Evolutionary conservation across 2,113 vertebrate species (phyloP).

Genomic region (Noturus placidus): DNA sequence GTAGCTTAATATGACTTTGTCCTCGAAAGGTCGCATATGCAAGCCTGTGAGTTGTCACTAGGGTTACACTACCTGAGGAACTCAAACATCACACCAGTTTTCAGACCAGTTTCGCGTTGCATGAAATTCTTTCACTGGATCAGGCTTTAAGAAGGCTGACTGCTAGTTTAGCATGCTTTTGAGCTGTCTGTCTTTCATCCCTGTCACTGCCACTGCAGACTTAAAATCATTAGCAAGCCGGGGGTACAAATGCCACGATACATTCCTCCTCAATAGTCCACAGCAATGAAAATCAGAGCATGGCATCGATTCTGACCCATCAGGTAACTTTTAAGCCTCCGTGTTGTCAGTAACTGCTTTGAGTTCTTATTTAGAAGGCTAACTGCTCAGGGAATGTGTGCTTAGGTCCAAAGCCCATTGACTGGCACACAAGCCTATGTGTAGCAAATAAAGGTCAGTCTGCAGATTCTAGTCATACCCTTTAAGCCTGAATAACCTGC

Average conservation of each 20-base stretch:
- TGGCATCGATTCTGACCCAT: conserved; percentile 42
- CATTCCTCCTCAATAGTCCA: conserved; percentile 23
- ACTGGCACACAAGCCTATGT: conserved; percentile 30
- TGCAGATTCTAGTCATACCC: conserved; percentile 30
- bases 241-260: not conserved
- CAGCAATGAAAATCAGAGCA: conserved; percentile 15
- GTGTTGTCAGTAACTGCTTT: conserved; percentile 39
- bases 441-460: conserved; percentile 45
- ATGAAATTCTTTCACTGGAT: not conserved
- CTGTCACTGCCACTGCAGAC: not conserved
- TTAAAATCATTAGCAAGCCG: not conserved
- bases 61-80: not conserved
- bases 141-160: not conserved
- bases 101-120: not conserved
- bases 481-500: conserved; percentile 46
- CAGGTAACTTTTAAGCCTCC: conserved; percentile 48
- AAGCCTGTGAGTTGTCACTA: conserved; percentile 14
- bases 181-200: not conserved
- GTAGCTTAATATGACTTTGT: conserved; percentile 22
- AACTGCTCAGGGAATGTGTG: conserved; percentile 36
- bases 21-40: conserved; percentile 22
- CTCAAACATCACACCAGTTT: not conserved
- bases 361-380: conserved; percentile 42
- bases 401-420: conserved; percentile 49
- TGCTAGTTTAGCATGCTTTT: not conserved